phyloP scores from a whole-genome alignment of 2,113 vertebrate genomes.

The Eurypyga helias region DNA sequence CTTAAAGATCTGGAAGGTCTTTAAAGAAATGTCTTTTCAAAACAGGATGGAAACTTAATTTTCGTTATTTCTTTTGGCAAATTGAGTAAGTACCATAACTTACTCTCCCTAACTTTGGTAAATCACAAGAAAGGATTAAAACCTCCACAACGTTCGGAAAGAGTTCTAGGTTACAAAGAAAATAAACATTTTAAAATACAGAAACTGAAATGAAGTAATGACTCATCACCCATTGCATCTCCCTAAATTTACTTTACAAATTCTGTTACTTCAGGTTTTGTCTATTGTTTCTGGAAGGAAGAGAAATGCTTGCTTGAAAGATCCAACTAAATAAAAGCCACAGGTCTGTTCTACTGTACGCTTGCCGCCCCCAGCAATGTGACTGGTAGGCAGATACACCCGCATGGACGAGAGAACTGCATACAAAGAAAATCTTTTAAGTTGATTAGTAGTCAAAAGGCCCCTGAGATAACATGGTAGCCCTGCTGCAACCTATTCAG shows the following conservation, averaged over 20 bases:
- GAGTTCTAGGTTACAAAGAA: not conserved
- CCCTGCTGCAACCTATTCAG: not conserved
- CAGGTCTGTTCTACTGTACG: not conserved
- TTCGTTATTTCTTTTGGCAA: not conserved
- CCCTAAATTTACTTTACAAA: not conserved
- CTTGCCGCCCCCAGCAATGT: not conserved
- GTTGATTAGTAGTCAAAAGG: not conserved
- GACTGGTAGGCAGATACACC: not conserved
- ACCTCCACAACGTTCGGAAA: not conserved
- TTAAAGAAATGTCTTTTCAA: not conserved
- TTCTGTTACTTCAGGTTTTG: not conserved
- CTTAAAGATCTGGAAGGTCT: not conserved
- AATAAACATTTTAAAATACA: not conserved
- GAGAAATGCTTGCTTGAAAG: not conserved
- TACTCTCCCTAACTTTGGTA: not conserved
- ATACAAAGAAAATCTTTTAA: not conserved
- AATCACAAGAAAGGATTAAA: not conserved
- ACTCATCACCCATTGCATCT: not conserved
- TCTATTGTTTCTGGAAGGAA: not conserved
- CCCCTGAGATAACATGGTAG: not conserved
- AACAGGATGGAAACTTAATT: not conserved
- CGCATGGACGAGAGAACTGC: rapidly evolving
- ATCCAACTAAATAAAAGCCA: not conserved
- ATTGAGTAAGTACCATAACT: not conserved
- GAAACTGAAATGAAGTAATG: not conserved